Base-by-base conservation (phyloP, 1,140 invertebrate species). In the Sesamia nonagrioides region DNA sequence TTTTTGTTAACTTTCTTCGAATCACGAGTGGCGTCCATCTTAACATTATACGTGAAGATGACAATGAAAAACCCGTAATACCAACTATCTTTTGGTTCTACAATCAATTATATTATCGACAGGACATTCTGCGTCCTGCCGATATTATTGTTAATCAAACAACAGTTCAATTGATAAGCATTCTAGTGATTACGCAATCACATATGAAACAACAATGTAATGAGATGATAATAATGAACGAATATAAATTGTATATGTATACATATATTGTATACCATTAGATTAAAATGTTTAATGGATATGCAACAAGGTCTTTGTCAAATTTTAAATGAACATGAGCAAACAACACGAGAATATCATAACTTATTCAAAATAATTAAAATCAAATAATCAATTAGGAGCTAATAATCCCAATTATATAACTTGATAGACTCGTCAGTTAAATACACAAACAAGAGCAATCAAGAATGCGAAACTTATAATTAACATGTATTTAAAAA, bases 391-490 rank as follows among this genome's bases (percentile, higher is more conserved):
- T n/a, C 27, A 61, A 61, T 37, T 5, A 61, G 37, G 13, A 61
- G 27, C 58, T 15, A 7, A 33, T 13, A 37, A 6, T 37, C 4
- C 15, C 11, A 48, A 68, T 33, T 15, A n/a, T n/a, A n/a, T n/a
- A 48, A 48, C 63, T n/a, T 4, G 5, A 48, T 15, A 45, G 21
- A 48, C 42, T 48, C 37, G 18, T 63, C 37, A 42, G 6, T 21
- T 3, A 63, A 17, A 42, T 18, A 63, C 42, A 63, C 63, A 68
- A 68, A 48, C n/a, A 48, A 68, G 11, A n/a, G 63, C 33, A 61
- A 33, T 61, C 58, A 68, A 45, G 42, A 18, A 68, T 68, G 13
- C 42, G 42, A 33, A 68, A 33, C 42, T 45, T 15, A 68, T 68
- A 18, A 33, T 68, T 13, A 33, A 68, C 18, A 50, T 11, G 9